phyloP scores from a whole-genome alignment of 2,113 vertebrate genomes.

The Eretmochelys imbricata region DNA sequence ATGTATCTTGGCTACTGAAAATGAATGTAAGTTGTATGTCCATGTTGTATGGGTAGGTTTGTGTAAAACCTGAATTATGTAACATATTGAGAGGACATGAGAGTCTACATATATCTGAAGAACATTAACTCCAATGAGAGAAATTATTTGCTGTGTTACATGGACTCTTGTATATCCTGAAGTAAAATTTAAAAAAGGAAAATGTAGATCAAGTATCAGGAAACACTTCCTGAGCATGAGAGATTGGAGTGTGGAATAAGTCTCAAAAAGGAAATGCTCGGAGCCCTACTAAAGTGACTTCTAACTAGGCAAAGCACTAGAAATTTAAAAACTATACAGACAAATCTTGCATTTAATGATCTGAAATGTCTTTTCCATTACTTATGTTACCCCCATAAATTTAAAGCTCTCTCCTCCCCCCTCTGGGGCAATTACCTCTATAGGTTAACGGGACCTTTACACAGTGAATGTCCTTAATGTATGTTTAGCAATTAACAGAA shows the following conservation, averaged over 20 bases:
- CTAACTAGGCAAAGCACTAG: too few relatives aligned
- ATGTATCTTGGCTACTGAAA: too few relatives aligned
- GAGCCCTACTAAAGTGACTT: too few relatives aligned
- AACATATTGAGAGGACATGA: accelerated
- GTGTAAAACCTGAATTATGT: background rate
- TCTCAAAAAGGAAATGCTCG: background rate
- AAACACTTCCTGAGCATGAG: background rate
- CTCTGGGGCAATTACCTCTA: too few relatives aligned
- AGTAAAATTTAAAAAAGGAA: background rate
- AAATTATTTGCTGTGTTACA: background rate
- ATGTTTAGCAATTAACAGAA: too few relatives aligned
- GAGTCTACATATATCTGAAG: background rate
- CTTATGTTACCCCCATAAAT: too few relatives aligned
- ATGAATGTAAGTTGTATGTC: too few relatives aligned
- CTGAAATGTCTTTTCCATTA: background rate
- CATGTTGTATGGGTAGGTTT: too few relatives aligned
- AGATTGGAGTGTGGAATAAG: background rate
- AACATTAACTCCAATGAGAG: background rate
- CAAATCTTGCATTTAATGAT: background rate
- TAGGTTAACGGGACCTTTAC: too few relatives aligned
- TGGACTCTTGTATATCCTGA: background rate
- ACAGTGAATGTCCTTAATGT: too few relatives aligned
- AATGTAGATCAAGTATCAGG: background rate
- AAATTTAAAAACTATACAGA: background rate
- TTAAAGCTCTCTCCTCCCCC: too few relatives aligned